Evolutionary conservation across 1,140 invertebrate species (phyloP), one percentile per base, ranked within the genome.

Genomic region (Drosophila parabipectinata): DNA sequence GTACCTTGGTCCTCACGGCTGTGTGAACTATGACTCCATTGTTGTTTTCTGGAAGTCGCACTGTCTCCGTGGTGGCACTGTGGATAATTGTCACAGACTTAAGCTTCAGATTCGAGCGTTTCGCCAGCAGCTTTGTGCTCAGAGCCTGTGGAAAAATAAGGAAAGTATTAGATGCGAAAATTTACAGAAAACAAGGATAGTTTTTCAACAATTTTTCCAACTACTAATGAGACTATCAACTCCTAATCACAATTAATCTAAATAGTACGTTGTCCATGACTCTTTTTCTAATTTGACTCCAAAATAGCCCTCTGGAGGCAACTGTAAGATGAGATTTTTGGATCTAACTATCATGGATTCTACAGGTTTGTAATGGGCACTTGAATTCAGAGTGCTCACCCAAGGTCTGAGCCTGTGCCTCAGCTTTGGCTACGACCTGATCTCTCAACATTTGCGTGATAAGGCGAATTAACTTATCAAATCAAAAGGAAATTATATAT

Each of bases 41-140:
- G 58, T 94, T 94, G 67, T 95, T 95, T 67, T 96, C 94, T 1
- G 96, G 96, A 67, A 97, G 92, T 5, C 96, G 94, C 67, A 97
- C 96, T 48, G 96, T 96, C 93, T 97, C 96, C 44, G 96, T 96
- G 62, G 96, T 96, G 69, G 96, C 96, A 89, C 95, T 96, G 93
- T 97, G 96, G 77, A 97, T 96, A 92, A 97, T 97, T 71, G 96
- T 97, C 63, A 97, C 94, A 10, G 95, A 95, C 92, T 96, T 96
- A 83, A 96, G 93, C 92, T 97, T 97, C 91, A 95, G 93, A 90
- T 95, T 95, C 77, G 95, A 94, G 44, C 94, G 94, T 73, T 96
- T 97, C 76, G 96, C 95, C 73, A 97, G 93, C 75, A 96, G 94
- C 78, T 95, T 95, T 77, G 95, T 96, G 93, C 96, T 96, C 81